Base-by-base conservation (phyloP, 2,113 vertebrate species). In the Boulengeromyrus knoepffleri region DNA sequence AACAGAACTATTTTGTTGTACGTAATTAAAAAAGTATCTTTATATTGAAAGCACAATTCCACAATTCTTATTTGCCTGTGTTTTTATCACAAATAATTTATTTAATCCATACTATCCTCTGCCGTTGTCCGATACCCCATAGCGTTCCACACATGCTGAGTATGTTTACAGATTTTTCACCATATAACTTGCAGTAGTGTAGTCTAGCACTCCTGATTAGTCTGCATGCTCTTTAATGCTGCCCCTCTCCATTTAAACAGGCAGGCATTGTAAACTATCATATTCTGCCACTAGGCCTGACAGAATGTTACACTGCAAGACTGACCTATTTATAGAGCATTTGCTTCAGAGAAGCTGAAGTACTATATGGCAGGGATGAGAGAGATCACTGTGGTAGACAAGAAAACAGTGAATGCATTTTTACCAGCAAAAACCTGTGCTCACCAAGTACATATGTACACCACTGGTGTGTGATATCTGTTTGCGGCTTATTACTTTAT, bases 281-380 rank as follows among this genome's bases (percentile, higher is more conserved):
- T 27, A 52, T 31, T 50, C 52, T 50, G 27, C 27, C 87, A 17
- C 31, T 88, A 42, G 87, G 31, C 50, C 31, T 39, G 50, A 88
- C 27, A 87, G 85, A 87, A 46, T 47, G n/a, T 36, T 45, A 50
- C 53, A 62, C 31, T 56, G 50, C 7, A 58, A 45, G 87, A 8
- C 36, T 62, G 27, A 45, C 53, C 87, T 88, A 88, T 62, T 88
- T 88, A 39, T 88, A 88, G 53, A 62, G 49, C 49, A 53, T 88
- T 36, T 62, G 39, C 8, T 46, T 47, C 36, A 39, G n/a, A 53
- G 85, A 56, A 56, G 27, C 27, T 53, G 85, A 39, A 49, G n/a
- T 19, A 21, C 85, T n/a, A 36, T 53, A n/a, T 36, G 50, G 50
- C 49, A 49, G 49, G 84, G 24, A 50, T 49, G 84, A 86, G 21